Conservation (phyloP, 2,113 vertebrate species). For the Microcebus lehilahytsara region DNA sequence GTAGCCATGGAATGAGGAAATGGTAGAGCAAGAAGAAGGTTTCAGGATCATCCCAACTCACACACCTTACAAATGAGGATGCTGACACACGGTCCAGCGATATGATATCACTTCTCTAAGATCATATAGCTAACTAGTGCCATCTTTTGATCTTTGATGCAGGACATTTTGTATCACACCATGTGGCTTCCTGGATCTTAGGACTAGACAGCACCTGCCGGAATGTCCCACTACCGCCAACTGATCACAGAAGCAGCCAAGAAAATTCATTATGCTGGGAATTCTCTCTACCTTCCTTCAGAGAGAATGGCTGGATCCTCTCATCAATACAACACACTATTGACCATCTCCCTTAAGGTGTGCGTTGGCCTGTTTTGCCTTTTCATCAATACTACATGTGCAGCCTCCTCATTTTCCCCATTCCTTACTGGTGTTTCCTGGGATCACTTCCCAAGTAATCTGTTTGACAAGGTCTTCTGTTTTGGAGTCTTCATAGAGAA, state of each 20-base stretch:
- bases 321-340: fast-evolving
- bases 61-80: background rate
- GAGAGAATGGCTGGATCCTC: background rate
- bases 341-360: no score
- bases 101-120: background rate
- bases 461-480: background rate
- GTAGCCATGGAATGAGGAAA: background rate
- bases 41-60: background rate
- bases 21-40: background rate
- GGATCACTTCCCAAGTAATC: background rate
- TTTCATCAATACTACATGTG: no score
- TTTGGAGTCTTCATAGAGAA: background rate
- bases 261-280: background rate
- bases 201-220: background rate
- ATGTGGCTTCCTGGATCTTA: background rate
- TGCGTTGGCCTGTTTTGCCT: no score
- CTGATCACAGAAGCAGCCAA: background rate
- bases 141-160: background rate
- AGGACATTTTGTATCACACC: background rate
- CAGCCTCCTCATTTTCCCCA: no score
- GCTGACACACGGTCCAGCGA: background rate
- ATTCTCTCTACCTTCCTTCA: background rate
- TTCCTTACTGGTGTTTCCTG: background rate
- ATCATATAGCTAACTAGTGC: background rate
- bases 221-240: background rate